Evolutionary conservation across 2,888 invertebrate genomes (phyloP).

Genomic region (Pseudoips prasinana): DNA sequence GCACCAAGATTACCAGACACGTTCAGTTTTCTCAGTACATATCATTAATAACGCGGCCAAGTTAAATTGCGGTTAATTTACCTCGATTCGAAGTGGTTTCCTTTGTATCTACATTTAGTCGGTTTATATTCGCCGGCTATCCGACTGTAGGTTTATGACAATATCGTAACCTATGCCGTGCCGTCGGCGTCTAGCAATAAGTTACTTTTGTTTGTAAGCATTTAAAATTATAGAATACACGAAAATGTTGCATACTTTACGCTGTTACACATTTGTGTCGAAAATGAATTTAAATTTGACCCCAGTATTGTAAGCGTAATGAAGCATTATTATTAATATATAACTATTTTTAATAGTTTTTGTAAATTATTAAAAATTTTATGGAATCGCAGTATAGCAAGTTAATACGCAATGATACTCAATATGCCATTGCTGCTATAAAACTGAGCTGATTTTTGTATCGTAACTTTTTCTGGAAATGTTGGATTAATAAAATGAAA

Average conservation of each 20-base stretch:
- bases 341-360: too few species aligned
- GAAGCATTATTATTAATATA: too few species aligned
- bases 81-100: slow-evolving; percentile 35
- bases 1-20: slow-evolving; percentile 25
- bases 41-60: slow-evolving; percentile 36
- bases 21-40: slow-evolving; percentile 30
- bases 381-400: too few species aligned
- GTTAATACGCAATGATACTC: too few species aligned
- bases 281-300: too few species aligned
- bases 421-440: too few species aligned
- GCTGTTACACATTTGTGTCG: too few species aligned
- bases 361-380: too few species aligned
- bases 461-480: too few species aligned
- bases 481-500: too few species aligned
- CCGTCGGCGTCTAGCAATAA: slow-evolving; percentile 61
- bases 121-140: slow-evolving; percentile 46
- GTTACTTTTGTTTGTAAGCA: slow-evolving; percentile 67
- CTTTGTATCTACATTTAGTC: slow-evolving; percentile 39
- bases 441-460: too few species aligned
- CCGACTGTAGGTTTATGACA: slow-evolving; percentile 50
- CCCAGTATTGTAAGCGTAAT: too few species aligned
- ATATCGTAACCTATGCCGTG: slow-evolving; percentile 62
- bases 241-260: slow-evolving; percentile 32
- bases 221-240: slow-evolving; percentile 60
- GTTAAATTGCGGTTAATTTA: slow-evolving; percentile 26